A percentile compares a stretch with the other conserved stretches of the same genome.
These are phyloP conservation scores for Proteles cristata DNA, from an alignment of 2,113 vertebrate genomes.

Conservation along the genomic window DNA sequence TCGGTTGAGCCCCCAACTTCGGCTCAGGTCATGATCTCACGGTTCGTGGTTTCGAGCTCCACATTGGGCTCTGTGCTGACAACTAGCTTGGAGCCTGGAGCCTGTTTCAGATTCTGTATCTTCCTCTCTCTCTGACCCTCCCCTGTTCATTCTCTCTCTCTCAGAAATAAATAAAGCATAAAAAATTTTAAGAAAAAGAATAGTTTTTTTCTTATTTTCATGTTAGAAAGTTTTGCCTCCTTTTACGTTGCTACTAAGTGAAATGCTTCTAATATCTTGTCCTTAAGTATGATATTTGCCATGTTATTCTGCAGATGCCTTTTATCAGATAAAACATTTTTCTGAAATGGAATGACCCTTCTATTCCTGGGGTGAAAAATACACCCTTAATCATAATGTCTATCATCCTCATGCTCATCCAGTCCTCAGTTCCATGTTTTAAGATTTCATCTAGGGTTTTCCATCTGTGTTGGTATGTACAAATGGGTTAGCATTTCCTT, in stretches of 20 bases:
- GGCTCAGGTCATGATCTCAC: too few species aligned
- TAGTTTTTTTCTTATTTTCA: neutral
- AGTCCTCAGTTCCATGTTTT: neutral
- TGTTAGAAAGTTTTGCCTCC: neutral
- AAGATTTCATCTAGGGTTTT: neutral
- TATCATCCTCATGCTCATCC: neutral
- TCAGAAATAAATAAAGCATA: too few species aligned
- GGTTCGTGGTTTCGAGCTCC: too few species aligned
- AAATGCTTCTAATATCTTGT: neutral
- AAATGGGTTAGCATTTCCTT: neutral
- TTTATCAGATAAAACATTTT: neutral
- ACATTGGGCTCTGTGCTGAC: too few species aligned
- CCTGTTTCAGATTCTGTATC: too few species aligned
- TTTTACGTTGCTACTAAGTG: neutral
- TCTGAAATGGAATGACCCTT: neutral
- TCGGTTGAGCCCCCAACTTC: too few species aligned
- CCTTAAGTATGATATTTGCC: neutral
- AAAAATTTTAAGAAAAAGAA: neutral
- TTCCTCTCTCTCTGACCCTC: too few species aligned
- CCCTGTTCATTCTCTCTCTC: too few species aligned
- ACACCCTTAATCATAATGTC: neutral
- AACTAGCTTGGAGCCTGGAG: too few species aligned
- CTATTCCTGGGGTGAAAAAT: neutral
- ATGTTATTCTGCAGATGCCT: neutral
- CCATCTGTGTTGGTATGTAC: neutral